Evolutionary conservation across 2,113 vertebrate species (phyloP).

Genomic region (Brachyistius frenatus): DNA sequence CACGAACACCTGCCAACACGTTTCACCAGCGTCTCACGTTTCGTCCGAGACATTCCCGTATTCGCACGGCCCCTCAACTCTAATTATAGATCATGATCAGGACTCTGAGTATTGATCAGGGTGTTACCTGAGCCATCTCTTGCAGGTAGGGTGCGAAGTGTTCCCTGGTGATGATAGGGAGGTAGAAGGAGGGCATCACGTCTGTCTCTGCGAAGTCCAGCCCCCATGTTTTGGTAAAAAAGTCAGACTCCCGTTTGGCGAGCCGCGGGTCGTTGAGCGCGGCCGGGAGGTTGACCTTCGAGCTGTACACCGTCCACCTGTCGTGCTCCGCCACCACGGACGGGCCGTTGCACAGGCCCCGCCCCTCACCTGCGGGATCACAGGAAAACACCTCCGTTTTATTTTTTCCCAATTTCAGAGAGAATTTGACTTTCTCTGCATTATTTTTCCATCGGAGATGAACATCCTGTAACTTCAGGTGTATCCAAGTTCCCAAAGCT

Average conservation of each 20-base stretch:
- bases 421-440: too few relatives aligned
- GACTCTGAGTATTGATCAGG: not conserved
- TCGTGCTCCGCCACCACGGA: slow-evolving; percentile 96
- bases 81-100: not conserved
- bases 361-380: slow-evolving; percentile 83
- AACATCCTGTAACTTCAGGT: too few relatives aligned
- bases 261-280: slow-evolving; percentile 97
- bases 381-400: slow-evolving; percentile 12
- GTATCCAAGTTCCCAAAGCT: too few relatives aligned
- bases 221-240: slow-evolving; percentile 99
- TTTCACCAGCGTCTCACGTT: too few relatives aligned
- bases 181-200: slow-evolving; percentile 95
- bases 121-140: slow-evolving; percentile 90
- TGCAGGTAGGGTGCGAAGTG: slow-evolving; percentile 92
- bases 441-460: too few relatives aligned
- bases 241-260: slow-evolving; percentile 98
- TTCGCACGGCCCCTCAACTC: too few relatives aligned
- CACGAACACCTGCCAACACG: not conserved
- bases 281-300: slow-evolving; percentile 98
- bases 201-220: slow-evolving; percentile 95
- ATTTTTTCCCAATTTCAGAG: not conserved
- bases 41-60: too few relatives aligned
- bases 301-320: slow-evolving; percentile 97
- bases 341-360: slow-evolving; percentile 89
- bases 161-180: slow-evolving; percentile 94